Conservation (phyloP, 2,888 invertebrate species). For the Leptopterna dolabrata region DNA sequence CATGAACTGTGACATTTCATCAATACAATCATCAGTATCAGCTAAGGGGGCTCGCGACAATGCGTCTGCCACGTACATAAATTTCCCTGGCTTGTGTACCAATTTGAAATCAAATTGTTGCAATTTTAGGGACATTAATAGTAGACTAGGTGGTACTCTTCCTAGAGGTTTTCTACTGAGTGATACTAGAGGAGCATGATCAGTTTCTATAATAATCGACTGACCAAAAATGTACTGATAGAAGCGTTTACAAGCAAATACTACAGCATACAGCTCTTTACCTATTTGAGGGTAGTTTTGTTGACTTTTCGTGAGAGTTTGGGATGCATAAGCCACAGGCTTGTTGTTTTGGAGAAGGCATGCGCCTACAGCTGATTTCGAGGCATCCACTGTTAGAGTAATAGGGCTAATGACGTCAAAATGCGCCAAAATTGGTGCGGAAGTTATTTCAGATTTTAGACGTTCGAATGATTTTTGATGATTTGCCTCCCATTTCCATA, state of each 20-base stretch:
- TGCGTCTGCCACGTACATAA: too few relatives aligned
- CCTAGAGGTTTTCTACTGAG: background rate
- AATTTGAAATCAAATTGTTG: too few relatives aligned
- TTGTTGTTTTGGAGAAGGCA: constrained; percentile 23
- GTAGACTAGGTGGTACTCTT: background rate
- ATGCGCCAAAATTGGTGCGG: constrained; percentile 26
- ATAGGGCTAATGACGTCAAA: constrained; percentile 14
- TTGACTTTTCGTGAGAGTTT: background rate
- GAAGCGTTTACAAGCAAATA: background rate
- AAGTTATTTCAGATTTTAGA: background rate
- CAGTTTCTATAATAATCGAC: background rate
- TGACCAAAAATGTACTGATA: background rate
- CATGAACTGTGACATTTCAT: too few relatives aligned
- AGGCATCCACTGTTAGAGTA: constrained; percentile 2
- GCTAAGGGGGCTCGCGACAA: too few relatives aligned
- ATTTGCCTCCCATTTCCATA: constrained; percentile 27
- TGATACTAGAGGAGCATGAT: background rate
- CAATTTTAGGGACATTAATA: background rate
- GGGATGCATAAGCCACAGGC: background rate
- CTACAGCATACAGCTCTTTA: background rate
- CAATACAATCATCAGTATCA: too few relatives aligned
- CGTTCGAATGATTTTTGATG: constrained; percentile 28
- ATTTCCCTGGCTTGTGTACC: background rate
- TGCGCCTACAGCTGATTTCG: constrained; percentile 19
- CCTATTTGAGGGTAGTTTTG: background rate